Evolutionary conservation across 1,140 invertebrate genomes (phyloP), one percentile per base, ranked within the genome.

Genomic region (Drosophila fuyamai): DNA sequence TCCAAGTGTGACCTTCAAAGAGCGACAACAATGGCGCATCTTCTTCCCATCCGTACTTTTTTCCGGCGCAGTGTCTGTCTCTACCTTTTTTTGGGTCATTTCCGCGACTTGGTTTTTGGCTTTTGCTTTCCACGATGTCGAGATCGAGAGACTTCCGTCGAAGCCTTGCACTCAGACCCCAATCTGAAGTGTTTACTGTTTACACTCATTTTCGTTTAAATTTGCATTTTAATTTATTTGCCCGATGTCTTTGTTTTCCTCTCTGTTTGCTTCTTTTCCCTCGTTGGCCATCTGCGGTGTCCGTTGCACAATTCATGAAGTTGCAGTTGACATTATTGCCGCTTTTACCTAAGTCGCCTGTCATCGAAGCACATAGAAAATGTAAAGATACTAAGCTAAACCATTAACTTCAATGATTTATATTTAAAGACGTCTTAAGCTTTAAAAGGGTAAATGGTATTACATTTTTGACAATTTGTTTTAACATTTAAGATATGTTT

Each of bases 191-290:
- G 81, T 59, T 79, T 79, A 66, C 60, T 82, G 65, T 77, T 84
- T 73, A 80, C 81, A 77, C 72, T 83, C 57, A 74, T 89, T 88
- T 80, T 80, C 62, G 18, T 76, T 70, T 27, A 83, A 88, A 86
- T 88, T 89, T 89, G 83, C 83, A 89, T 88, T 88, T 88, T 70
- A 73, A 83, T 89, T 88, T 89, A 76, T 83, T 77, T 89, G 59
- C 61, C 41, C 48, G n/a, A 57, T 40, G 29, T 62, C 43, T 58
- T 46, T 70, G 43, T 58, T 41, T 58, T 29, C 0, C 16, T 27
- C 16, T 61, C 27, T 57, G 38, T 41, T 57, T 55, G 54, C 18
- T 32, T 68, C 10, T 32, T 48, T 38, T 18, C 53, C 3, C 53
- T 66, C 40, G 43, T 27, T 23, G 41, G 13, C 14, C 14, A 46